phyloP scores from a whole-genome alignment of 2,113 vertebrate species.

The Vulpes lagopus region DNA sequence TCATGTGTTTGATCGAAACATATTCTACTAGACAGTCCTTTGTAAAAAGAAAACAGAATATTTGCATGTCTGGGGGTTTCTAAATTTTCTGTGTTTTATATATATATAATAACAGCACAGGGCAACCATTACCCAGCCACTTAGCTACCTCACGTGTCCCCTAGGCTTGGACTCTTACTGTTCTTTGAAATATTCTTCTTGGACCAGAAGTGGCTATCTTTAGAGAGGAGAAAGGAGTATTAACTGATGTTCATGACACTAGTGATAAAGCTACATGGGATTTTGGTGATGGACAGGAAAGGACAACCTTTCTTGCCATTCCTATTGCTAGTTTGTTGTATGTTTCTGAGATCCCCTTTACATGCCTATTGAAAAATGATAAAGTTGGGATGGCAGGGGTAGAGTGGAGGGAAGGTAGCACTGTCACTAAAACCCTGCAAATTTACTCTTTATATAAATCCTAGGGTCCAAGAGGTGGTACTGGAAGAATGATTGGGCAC shows the following conservation, averaged over 20 bases:
- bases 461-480: background rate
- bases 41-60: background rate
- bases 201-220: background rate
- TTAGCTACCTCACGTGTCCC: background rate
- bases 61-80: background rate
- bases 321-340: background rate
- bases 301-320: background rate
- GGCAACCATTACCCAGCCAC: background rate
- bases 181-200: background rate
- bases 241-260: background rate
- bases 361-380: background rate
- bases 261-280: background rate
- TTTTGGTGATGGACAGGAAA: background rate
- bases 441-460: background rate
- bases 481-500: background rate
- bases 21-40: background rate
- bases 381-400: background rate
- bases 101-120: background rate
- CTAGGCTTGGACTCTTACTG: background rate
- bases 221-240: background rate
- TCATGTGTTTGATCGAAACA: background rate
- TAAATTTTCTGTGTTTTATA: background rate
- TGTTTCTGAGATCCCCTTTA: background rate
- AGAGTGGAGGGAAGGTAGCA: background rate
- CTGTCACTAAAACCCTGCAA: background rate